Percentiles rank a stretch among this genome's conserved stretches.
Evolutionary conservation across 2,797 vertebrate species (phyloP).

Genomic region (Carcharodon carcharias): DNA sequence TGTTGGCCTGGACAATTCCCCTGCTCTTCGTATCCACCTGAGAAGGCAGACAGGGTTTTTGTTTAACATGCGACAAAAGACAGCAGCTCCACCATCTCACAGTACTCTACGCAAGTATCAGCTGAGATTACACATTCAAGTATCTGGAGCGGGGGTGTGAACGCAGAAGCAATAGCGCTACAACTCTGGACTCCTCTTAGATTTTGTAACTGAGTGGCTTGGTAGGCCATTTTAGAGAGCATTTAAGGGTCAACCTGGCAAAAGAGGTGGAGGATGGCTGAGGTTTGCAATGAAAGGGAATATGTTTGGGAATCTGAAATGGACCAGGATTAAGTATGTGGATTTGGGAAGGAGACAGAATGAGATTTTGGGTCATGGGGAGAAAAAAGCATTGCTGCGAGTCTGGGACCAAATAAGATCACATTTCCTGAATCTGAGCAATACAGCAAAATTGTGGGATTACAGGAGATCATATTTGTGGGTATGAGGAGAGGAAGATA

Average conservation of each 20-base stretch:
- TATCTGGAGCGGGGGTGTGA: neutral
- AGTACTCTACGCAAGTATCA: neutral
- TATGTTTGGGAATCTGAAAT: neutral
- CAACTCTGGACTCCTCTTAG: too few species aligned
- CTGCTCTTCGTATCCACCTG: too few species aligned
- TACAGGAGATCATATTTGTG: neutral
- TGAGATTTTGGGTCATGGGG: neutral
- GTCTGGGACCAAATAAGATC: neutral
- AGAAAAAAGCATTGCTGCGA: neutral
- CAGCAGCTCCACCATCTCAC: too few species aligned
- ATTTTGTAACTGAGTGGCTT: too few species aligned
- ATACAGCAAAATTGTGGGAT: neutral
- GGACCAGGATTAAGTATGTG: neutral
- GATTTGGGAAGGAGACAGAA: neutral
- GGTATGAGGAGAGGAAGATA: neutral
- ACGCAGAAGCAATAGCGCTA: neutral
- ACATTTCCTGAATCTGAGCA: neutral
- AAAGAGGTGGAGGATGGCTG: neutral
- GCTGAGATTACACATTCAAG: neutral
- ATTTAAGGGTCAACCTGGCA: neutral
- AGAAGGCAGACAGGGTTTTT: too few species aligned
- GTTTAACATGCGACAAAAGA: too few species aligned
- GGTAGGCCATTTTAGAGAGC: too few species aligned
- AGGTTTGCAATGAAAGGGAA: neutral
- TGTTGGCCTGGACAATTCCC: too few species aligned